Percentiles rank a stretch among this genome's conserved stretches.
These are phyloP conservation scores for Motacilla alba DNA, from an alignment of 2,113 vertebrate species.

Conservation along the genomic window DNA sequence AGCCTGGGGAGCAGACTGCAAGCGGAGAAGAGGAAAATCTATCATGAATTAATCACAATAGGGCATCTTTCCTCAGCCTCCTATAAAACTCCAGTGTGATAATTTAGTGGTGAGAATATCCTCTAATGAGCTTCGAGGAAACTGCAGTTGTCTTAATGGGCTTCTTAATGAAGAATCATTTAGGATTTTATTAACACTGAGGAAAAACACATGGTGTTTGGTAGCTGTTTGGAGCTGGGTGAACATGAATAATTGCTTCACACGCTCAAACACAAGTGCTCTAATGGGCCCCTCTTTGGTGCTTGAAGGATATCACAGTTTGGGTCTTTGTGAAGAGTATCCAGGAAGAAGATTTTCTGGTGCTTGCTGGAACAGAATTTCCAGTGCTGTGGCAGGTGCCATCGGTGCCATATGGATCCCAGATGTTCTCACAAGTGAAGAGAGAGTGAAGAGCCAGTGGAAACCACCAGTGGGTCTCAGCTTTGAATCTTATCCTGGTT, in stretches of 20 bases:
- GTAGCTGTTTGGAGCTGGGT: slow-evolving; percentile 43
- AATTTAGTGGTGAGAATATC: slow-evolving; percentile 70
- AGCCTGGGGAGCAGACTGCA: neutral
- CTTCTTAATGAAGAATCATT: slow-evolving; percentile 79
- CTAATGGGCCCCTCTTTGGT: slow-evolving; percentile 33
- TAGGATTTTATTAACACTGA: slow-evolving; percentile 75
- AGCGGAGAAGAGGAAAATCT: slow-evolving; percentile 9
- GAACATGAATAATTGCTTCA: slow-evolving; percentile 60
- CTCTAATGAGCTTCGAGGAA: slow-evolving; percentile 75
- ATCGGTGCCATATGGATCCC: neutral
- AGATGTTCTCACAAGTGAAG: neutral
- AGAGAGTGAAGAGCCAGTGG: neutral
- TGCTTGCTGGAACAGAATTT: neutral
- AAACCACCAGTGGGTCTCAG: neutral
- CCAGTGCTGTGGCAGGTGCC: neutral
- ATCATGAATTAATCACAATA: slow-evolving; percentile 63
- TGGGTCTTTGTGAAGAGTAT: neutral
- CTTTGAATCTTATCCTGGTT: neutral
- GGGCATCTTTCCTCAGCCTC: slow-evolving; percentile 48
- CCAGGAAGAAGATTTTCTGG: neutral
- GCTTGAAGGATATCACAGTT: slow-evolving; percentile 28
- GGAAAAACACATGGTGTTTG: slow-evolving; percentile 67
- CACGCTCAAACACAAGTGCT: slow-evolving; percentile 30
- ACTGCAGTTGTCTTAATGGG: slow-evolving; percentile 73
- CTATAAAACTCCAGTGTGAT: slow-evolving; percentile 58